Evolutionary conservation across 2,113 vertebrate species (phyloP), one percentile per base, ranked within the genome.

Genomic region (Apodemus sylvaticus): DNA sequence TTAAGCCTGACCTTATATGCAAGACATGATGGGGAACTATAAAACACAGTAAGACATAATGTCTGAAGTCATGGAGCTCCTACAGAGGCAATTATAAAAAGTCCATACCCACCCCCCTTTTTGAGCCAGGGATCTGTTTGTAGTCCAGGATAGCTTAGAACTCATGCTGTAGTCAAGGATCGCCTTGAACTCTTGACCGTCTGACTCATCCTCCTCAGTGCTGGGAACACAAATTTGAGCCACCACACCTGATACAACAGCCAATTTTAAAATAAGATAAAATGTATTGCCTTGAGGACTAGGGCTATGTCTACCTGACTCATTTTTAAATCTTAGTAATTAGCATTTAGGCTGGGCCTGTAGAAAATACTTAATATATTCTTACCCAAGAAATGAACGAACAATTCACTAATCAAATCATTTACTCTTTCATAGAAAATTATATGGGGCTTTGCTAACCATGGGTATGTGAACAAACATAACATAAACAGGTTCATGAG

Each of bases 281-380:
- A 29, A 29, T n/a, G 71, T 87, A 83, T 71, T 48, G 73, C 83
- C 86, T 95, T 74, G 26, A 78, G 55, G 36, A 90, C 74, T 55
- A 19, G 39, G 20, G 62, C 55, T 17, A 7, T 3, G 20, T 74
- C 51, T 58, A 13, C 24, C 78, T 90, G 64, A 51, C 3, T 81
- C 42, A 29, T 55, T 81, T 93, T 92, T 88, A 71, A 66, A 34
- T 20, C 9, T 31, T 82, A 81, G 48, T 58, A 94, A 88, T 0
- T 48, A 93, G 86, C 66, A 78, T 58, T 87, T 96, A 62, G 58
- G 81, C n/a, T 83, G 86, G 42, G 81, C 45, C 90, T 81, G 74
- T 6, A 86, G 60, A 81, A 29, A n/a, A 53, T 83, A 26, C 62
- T 93, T 89, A 77, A 74, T 34, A 79, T 81, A 89, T 76, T 39